Evolutionary conservation across 2,113 vertebrate genomes (phyloP), one percentile per base, ranked within the genome.

Genomic region (Murina feae): DNA sequence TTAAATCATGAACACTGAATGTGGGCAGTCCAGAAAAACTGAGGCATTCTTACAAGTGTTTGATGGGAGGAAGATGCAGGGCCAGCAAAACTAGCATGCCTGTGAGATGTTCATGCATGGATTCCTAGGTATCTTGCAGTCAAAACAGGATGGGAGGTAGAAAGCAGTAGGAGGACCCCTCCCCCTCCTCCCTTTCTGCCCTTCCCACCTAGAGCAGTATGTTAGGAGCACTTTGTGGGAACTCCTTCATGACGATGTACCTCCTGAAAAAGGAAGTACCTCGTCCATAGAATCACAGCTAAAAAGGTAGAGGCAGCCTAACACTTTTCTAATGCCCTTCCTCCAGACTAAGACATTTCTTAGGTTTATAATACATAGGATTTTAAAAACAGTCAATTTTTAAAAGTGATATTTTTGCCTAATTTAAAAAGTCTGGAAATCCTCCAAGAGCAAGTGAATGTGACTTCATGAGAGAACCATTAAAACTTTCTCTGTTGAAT

Each of bases 401-500:
- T 47, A 11, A 81, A 63, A 82, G 6, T 74, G 55, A 86, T 74
- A 17, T 49, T 89, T 93, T 89, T 74, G 11, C 3, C 30, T 37
- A 69, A 55, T 89, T 90, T 92, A 13, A 92, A 82, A 55, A 88
- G 28, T 81, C 51, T n/a, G 16, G 28, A 80, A 89, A 71, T 53
- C 21, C 6, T 30, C 28, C 37, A 75, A 82, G 13, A 95, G 42
- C 20, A 65, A 87, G 9, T 44, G 39, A 88, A 60, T 65, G 78
- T 12, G 4, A 65, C 28, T 88, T 71, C 18, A 39, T 47, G 20
- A 93, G 16, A 74, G 32, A 81, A 75, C 47, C 71, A 49, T 94
- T 53, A 75, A 89, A 93, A 68, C 37, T 68, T 86, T 89, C n/a
- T 80, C 4, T 85, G n/a, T 51, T 95, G 49, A 96, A 89, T 23